A percentile compares a stretch with the other conserved stretches of the same genome.
Evolutionary conservation across 2,113 vertebrate genomes (phyloP).

Genomic region (Scortum barcoo): DNA sequence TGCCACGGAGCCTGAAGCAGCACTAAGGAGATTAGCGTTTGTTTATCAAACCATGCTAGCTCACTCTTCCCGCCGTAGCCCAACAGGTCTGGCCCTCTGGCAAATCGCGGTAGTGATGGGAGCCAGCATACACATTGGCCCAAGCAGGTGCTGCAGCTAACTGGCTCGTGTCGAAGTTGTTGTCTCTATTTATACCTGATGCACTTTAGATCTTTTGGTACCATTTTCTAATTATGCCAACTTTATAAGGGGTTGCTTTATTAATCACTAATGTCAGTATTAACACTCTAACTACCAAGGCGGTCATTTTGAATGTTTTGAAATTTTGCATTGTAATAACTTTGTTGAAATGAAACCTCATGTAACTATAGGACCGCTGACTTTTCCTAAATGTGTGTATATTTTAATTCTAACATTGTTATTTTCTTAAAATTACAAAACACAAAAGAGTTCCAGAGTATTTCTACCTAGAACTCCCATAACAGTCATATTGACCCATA

Average conservation of each 20-base stretch:
- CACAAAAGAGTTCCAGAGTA: too few relatives aligned
- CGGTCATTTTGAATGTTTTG: too few relatives aligned
- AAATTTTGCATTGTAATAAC: too few relatives aligned
- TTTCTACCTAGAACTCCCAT: too few relatives aligned
- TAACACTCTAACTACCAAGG: too few relatives aligned
- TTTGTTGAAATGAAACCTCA: too few relatives aligned
- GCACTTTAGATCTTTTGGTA: constrained; percentile 8
- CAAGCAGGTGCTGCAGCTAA: not conserved
- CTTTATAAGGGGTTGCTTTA: not conserved
- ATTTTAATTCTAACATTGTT: too few relatives aligned
- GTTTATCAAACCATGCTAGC: constrained; percentile 60
- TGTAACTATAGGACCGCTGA: too few relatives aligned
- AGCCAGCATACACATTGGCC: constrained; percentile 1
- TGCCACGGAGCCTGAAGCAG: constrained; percentile 48
- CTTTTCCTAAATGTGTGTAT: too few relatives aligned
- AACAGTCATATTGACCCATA: too few relatives aligned
- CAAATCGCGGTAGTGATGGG: constrained; percentile 26
- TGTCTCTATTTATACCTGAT: constrained; percentile 4
- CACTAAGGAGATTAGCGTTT: constrained; percentile 61
- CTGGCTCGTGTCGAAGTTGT: not conserved
- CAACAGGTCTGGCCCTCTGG: constrained; percentile 26
- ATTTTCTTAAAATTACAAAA: too few relatives aligned
- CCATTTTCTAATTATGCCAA: constrained; percentile 18
- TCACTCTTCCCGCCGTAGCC: constrained; percentile 25
- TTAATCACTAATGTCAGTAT: too few relatives aligned